Evolutionary conservation across 2,888 invertebrate species (phyloP), one percentile per base, ranked within the genome.

Genomic region (Chymomyza fuscimana): DNA sequence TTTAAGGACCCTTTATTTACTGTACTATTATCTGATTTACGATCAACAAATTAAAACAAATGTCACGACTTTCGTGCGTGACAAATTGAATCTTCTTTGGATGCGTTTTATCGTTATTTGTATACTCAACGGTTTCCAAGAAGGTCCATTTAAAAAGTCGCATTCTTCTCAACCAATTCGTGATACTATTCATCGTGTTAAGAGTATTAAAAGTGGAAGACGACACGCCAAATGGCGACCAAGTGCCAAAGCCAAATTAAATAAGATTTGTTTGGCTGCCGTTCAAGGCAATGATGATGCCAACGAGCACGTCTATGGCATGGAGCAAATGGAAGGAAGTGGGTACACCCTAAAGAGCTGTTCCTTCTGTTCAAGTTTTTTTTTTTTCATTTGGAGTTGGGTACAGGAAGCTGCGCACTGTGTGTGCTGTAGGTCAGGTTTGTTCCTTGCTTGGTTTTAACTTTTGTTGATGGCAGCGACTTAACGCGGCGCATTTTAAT

Each of bases 191-290:
- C 40, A 46, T 4, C 12, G 0, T 46, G 40, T 12, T 46, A 2
- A 46, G 40, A 12, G 40, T 46, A 46, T 46, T 46, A 46, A 46
- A 46, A 46, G 40, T 12, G 12, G 12, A 65, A 65, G 65, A 29
- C 52, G 36, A 6, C 32, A 12, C 15, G 60, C 16, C 60, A 60
- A 40, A 40, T 36, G 63, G 69, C 75, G 76, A 74, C 12, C 58
- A 84, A 75, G 76, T 84, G 81, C 74, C 86, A 81, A 87, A 85
- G 81, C 81, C 88, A 85, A 85, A 85, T 85, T 85, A 85, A 85
- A 86, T 85, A 85, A 85, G 88, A 85, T 85, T 88, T 85, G 88
- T 85, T 85, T 85, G 88, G 82, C 84, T 83, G 78, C 74, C 82
- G 73, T 80, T 78, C 80, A 83, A 79, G 77, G 76, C 58, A 58